Percentiles rank a stretch among this genome's conserved stretches.
phyloP scores from a whole-genome alignment of 2,113 vertebrate species.

The Coturnix japonica region DNA sequence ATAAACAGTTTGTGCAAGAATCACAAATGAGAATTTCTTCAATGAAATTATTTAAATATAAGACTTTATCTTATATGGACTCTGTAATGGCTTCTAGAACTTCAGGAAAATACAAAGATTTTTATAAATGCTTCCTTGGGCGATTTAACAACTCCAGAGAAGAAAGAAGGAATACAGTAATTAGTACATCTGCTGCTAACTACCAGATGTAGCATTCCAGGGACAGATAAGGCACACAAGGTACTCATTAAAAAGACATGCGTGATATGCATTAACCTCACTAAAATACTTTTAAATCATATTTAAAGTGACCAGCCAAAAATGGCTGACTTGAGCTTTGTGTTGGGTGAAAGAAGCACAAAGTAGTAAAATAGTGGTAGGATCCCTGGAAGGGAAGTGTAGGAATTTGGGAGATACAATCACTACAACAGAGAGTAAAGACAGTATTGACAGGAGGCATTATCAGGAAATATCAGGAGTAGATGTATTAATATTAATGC shows the following conservation, averaged over 20 bases:
- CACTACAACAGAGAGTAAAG: neutral
- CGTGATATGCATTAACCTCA: neutral
- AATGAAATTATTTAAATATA: neutral
- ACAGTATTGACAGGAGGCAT: neutral
- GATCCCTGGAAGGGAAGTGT: neutral
- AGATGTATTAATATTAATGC: neutral
- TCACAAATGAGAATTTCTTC: neutral
- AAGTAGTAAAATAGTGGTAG: neutral
- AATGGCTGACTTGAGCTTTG: neutral
- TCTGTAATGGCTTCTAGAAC: neutral
- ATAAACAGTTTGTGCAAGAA: neutral
- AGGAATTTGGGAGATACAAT: neutral
- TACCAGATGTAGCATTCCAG: neutral
- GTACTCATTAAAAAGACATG: neutral
- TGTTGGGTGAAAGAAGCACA: neutral
- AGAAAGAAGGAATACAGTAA: neutral
- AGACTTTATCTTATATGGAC: fast-evolving
- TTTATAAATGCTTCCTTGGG: neutral
- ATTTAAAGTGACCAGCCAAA: neutral
- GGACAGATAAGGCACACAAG: neutral
- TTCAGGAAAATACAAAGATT: neutral
- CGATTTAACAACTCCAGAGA: neutral
- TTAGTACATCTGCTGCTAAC: neutral
- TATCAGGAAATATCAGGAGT: neutral
- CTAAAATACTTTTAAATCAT: neutral